Conservation (phyloP, 2,888 invertebrate species). For the Esperia sulphurella region DNA sequence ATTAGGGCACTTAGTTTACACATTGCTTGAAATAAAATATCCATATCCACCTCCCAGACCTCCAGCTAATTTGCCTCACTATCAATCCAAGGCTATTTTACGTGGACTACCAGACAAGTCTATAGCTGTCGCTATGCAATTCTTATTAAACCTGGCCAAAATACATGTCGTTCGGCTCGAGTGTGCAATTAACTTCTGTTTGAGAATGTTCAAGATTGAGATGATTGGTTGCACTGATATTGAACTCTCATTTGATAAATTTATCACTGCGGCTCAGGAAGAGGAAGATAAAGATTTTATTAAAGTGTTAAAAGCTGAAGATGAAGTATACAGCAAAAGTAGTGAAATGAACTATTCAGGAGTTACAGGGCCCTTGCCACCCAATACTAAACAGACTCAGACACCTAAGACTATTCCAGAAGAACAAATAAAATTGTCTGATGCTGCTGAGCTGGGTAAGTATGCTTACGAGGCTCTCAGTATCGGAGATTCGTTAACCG, state of each 20-base stretch:
- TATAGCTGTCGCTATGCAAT: constrained; percentile 57
- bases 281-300: constrained; percentile 56
- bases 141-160: constrained; percentile 51
- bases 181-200: constrained; percentile 78
- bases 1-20: constrained; percentile 75
- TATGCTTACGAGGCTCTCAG: constrained; percentile 75
- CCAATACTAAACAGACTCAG: constrained; percentile 76
- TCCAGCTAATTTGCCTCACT: constrained; percentile 54
- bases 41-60: constrained; percentile 51
- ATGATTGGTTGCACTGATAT: constrained; percentile 69
- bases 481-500: constrained; percentile 74
- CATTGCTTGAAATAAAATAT: constrained; percentile 69
- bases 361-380: constrained; percentile 38
- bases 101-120: constrained; percentile 63
- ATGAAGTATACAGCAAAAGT: constrained; percentile 40
- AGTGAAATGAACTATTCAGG: constrained; percentile 36
- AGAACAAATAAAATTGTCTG: constrained; percentile 73
- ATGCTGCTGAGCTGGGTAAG: constrained; percentile 75
- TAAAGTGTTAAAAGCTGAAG: constrained; percentile 52
- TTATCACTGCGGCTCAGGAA: constrained; percentile 39
- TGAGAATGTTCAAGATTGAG: constrained; percentile 75
- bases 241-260: constrained; percentile 62
- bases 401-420: constrained; percentile 80
- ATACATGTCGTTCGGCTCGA: constrained; percentile 68
- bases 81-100: constrained; percentile 56